These are phyloP conservation scores for Macrosteles quadrilineatus DNA, from an alignment of 1,140 invertebrate species.

Conservation along the genomic window DNA sequence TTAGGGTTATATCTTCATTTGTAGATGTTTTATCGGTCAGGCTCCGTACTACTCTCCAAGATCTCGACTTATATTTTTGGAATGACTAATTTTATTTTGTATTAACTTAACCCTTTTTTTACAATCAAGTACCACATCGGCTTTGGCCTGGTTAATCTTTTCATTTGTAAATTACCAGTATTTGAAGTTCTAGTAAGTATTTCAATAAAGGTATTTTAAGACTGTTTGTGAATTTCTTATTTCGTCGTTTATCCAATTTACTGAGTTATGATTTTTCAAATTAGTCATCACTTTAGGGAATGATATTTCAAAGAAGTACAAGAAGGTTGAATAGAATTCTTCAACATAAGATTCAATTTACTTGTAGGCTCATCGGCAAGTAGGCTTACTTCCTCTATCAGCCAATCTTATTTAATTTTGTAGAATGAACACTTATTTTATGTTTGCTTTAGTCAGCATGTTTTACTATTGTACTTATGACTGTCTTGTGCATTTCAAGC, in stretches of 20 bases:
- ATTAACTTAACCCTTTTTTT: background rate
- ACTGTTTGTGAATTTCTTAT: background rate
- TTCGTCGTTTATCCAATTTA: background rate
- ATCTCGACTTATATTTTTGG: too few relatives aligned
- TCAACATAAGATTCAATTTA: background rate
- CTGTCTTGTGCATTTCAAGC: too few relatives aligned
- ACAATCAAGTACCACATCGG: background rate
- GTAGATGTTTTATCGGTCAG: too few relatives aligned
- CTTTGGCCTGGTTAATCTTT: background rate
- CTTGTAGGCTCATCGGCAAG: background rate
- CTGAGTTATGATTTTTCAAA: too few relatives aligned
- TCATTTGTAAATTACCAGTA: background rate
- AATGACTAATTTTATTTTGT: too few relatives aligned
- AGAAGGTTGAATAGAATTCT: background rate
- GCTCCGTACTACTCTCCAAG: too few relatives aligned
- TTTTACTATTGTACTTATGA: too few relatives aligned
- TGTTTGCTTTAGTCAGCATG: too few relatives aligned
- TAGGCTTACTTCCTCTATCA: background rate
- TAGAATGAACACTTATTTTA: too few relatives aligned
- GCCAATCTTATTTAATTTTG: background rate
- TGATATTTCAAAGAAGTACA: background rate
- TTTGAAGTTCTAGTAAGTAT: background rate
- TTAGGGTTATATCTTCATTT: background rate
- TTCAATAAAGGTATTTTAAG: background rate
- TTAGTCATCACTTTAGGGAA: too few relatives aligned